Base-by-base conservation (phyloP, 2,888 invertebrate genomes). In the Coelinius sp. region DNA sequence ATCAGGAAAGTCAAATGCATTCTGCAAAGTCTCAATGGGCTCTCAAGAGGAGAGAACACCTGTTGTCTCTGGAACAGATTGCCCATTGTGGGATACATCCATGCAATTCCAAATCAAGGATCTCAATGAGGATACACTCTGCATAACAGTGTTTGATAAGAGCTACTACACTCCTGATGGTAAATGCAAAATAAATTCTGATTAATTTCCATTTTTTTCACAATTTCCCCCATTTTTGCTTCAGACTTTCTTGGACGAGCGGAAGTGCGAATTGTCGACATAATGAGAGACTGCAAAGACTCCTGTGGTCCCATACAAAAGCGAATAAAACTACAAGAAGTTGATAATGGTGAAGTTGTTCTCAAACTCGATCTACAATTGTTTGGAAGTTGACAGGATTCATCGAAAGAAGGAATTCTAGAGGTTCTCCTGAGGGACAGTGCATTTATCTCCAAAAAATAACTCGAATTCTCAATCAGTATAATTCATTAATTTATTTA, bases 51-150 rank as follows among this genome's bases (percentile, higher is more conserved):
- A 93, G 80, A 90, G 91, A 79, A 94, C 94, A 0, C 90, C 90
- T 41, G 89, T 92, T 22, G 89, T 90, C 17, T 90, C 90, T 70
- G 91, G 92, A 24, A 89, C 90, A 35, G 85, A 88, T 69, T 88
- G 86, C 75, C 91, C 94, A 10, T 89, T 92, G 73, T 94, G 94
- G 94, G 93, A 94, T 84, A 89, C 91, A 68, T 92, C 92, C 62
- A 94, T 94, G 94, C 94, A 94, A 87, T 94, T 94, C 84, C 91
- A 92, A 75, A 90, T 94, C 62, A 91, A 92, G 81, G 92, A 93
- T 84, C 84, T 93, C 2, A 85, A 91, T 56, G 91, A 92, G 81
- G 94, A 94, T 83, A 91, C 92, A 22, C 88, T 94, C 10, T 92
- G 91, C 78, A 90, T 94, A 76, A 91, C 92, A 8, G 93, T 93